Conservation (phyloP, 2,113 vertebrate genomes). For the Pseudopipra pipra region DNA sequence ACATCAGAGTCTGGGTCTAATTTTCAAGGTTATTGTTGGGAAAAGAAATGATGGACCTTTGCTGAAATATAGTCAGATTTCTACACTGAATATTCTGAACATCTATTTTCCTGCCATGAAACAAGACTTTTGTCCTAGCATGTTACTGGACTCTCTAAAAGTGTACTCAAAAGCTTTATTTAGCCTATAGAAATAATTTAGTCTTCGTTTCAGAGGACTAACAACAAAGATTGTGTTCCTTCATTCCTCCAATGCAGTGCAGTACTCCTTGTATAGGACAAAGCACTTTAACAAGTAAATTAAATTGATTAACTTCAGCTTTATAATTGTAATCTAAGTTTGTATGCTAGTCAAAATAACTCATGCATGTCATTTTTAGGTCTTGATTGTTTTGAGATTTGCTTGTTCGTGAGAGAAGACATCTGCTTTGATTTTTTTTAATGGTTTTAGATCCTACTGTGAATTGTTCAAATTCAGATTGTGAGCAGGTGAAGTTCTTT, state of each 20-base stretch:
- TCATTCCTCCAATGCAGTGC: neutral
- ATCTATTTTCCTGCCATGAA: neutral
- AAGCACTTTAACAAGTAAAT: constrained; percentile 19
- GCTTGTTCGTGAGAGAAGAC: neutral
- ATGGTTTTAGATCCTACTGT: neutral
- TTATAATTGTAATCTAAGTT: constrained; percentile 27
- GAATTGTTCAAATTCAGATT: neutral
- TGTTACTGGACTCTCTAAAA: neutral
- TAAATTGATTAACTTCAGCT: constrained; percentile 37
- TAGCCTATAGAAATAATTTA: neutral
- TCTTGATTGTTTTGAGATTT: constrained; percentile 40
- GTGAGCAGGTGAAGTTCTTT: neutral
- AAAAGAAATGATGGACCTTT: neutral
- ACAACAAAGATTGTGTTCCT: neutral
- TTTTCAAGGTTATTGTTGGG: constrained; percentile 26
- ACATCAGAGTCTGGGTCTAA: neutral
- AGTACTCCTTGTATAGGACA: neutral
- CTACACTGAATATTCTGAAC: neutral
- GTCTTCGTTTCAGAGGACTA: constrained; percentile 20
- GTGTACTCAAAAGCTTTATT: neutral
- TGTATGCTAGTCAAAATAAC: constrained; percentile 39
- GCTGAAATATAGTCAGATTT: neutral
- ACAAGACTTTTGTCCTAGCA: neutral
- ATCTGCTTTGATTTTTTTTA: constrained; percentile 43
- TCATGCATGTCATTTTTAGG: constrained; percentile 4